Conservation (phyloP, 1,140 invertebrate genomes). For the Drosophila pallidifrons region DNA sequence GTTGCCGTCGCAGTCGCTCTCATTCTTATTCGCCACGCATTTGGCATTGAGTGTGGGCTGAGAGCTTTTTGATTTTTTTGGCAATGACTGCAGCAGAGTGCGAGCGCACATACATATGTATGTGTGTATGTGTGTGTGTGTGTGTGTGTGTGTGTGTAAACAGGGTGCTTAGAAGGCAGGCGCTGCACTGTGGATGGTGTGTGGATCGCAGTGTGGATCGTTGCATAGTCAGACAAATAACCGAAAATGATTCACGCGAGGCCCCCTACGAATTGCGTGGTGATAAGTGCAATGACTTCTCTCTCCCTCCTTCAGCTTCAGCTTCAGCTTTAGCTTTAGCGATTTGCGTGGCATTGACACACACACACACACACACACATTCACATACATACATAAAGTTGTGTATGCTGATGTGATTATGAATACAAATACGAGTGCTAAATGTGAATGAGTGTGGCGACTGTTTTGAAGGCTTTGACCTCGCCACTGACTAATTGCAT, state of each 20-base stretch:
- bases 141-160: slow-evolving; percentile 34
- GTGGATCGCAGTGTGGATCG: slow-evolving; percentile 5
- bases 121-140: slow-evolving; percentile 19
- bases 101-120: background rate
- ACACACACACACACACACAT: slow-evolving; percentile 24
- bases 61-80: slow-evolving; percentile 41
- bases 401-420: slow-evolving; percentile 20
- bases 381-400: background rate
- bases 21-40: slow-evolving; percentile 30
- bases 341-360: slow-evolving; percentile 53
- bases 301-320: slow-evolving; percentile 5
- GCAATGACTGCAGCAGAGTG: slow-evolving; percentile 17
- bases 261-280: slow-evolving; percentile 39
- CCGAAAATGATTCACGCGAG: slow-evolving; percentile 48
- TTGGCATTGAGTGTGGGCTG: slow-evolving; percentile 23
- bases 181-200: slow-evolving; percentile 5
- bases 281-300: slow-evolving; percentile 49
- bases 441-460: slow-evolving; percentile 24
- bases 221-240: slow-evolving; percentile 43
- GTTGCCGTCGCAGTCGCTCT: slow-evolving; percentile 1
- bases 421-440: slow-evolving; percentile 43
- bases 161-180: slow-evolving; percentile 53
- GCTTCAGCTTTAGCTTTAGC: slow-evolving; percentile 9
- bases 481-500: slow-evolving; percentile 39
- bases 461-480: slow-evolving; percentile 42